Evolutionary conservation across 2,888 invertebrate species (phyloP), one percentile per base, ranked within the genome.

Genomic region (Torymus texanus): DNA sequence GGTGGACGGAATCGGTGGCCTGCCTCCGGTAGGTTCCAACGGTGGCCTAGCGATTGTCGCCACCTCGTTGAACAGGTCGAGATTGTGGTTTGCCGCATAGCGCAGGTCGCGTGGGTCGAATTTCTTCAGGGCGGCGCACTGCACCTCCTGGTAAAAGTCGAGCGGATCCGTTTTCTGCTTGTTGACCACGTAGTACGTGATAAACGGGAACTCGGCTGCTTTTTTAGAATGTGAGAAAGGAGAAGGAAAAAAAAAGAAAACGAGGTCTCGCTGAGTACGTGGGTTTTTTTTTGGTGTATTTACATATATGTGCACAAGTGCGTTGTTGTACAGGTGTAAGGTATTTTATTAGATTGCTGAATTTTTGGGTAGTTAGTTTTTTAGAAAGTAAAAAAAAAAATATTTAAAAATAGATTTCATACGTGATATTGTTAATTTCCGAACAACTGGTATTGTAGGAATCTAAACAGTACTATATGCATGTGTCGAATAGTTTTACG

Each of bases 21-120:
- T 95, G 70, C 95, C 95, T 77, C 94, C 94, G 68, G 95, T 92
- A 87, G 95, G 96, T 85, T 93, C 95, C 84, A 97, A 92, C 0
- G 97, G 97, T 62, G 97, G 97, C 83, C 97, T 91, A 84, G 97
- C 97, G 84, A 97, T 97, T 89, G 97, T 95, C 8, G 97, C 97
- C 79, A 97, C 97, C 91, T 97, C 97, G 87, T 95, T 95, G 88
- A 97, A 97, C 84, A 97, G 91, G 88, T 97, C 97, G 88, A 97
- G 90, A 0, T 96, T 97, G 88, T 97, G 97, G 82, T 95, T 96
- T 68, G 96, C 96, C 76, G 97, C 95, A 91, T 97, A 97, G 86
- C 96, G 93, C 82, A 94, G 92, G 83, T 92, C 92, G 87, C 95
- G 94, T 21, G 97, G 97, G 89, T 97, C 97, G 89, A 97, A 97